phyloP scores from a whole-genome alignment of 2,888 invertebrate species.

The Dexiosoma caninum region DNA sequence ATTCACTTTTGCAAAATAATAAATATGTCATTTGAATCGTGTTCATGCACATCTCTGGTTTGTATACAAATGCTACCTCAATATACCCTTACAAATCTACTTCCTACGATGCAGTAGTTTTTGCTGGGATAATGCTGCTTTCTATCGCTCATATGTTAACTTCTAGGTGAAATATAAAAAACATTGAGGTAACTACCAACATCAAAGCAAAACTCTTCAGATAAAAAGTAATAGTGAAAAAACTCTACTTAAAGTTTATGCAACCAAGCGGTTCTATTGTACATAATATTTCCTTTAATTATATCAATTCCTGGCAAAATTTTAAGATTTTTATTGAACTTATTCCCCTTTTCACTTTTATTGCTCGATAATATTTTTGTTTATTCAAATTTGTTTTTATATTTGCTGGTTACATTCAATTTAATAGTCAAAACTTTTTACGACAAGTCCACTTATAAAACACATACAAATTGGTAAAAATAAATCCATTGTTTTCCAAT shows the following conservation, averaged over 20 bases:
- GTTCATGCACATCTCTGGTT: too few species aligned
- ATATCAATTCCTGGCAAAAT: conserved; percentile 8
- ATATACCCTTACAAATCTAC: too few species aligned
- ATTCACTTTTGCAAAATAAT: too few species aligned
- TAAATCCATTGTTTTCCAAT: conserved; percentile 19
- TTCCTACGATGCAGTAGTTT: too few species aligned
- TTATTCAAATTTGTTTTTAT: neutral
- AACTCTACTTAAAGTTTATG: conserved; percentile 32
- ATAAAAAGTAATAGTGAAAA: conserved; percentile 37
- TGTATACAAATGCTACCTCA: too few species aligned
- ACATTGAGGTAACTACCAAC: conserved; percentile 11
- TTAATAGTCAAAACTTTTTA: conserved; percentile 53
- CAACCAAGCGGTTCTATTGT: conserved; percentile 48
- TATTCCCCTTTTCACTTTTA: neutral
- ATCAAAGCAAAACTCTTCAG: conserved; percentile 29
- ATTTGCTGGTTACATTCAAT: conserved; percentile 36
- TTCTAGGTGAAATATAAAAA: too few species aligned
- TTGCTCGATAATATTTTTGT: neutral
- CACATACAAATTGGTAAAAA: conserved; percentile 53
- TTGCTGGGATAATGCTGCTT: too few species aligned
- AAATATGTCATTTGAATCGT: too few species aligned
- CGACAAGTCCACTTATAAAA: conserved; percentile 53
- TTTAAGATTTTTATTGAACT: conserved; percentile 32
- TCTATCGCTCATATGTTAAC: too few species aligned
- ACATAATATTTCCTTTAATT: conserved; percentile 52